Base-by-base conservation (phyloP, 2,113 vertebrate genomes). In the Vimba vimba region DNA sequence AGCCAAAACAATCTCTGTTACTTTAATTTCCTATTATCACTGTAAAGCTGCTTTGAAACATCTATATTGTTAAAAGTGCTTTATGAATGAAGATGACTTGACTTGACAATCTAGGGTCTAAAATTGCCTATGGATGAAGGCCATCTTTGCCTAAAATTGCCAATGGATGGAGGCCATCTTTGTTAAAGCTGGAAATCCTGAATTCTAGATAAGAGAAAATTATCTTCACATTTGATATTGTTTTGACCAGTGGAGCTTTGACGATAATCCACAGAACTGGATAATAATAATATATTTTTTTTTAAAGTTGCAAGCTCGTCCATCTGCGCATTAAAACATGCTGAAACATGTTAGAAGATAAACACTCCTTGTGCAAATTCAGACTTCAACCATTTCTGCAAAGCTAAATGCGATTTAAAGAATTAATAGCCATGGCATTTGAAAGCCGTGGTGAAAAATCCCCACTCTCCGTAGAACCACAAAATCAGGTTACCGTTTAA, bases 371-470 rank as follows among this genome's bases (percentile, higher is more conserved):
- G 27, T 23, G 43, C 45, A 5, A 47, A 33, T 82, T 82, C 62
- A 21, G 62, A 50, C 79, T 36, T 64, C n/a, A 3, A 45, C 8
- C 3, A n/a, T 81, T 81, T 81, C 79, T 23, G 59, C 43, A 3
- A 57, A 39, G 13, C 27, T 59, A 73, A 83, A 83, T 83, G 68
- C 13, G 13, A 73, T 73, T 73, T 73, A 73, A 57, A 83, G 50
- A 83, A 83, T 83, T 33, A 83, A 83, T 73, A 83, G 81, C 81
- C 81, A 43, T 73, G 73, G 59, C 84, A 78, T 79, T 79, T 85
- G 62, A 62, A 81, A 81, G 62, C 85, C 7, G n/a, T 23, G 27
- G 77, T 86, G 75, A 84, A 69, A 73, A 27, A 76, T 52, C 73
- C 43, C 68, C 2, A 5, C 80, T 27, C n/a, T 71, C 33, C 2